Evolutionary conservation across 2,113 vertebrate genomes (phyloP), one percentile per base, ranked within the genome.

Genomic region (Pseudorasbora parva): DNA sequence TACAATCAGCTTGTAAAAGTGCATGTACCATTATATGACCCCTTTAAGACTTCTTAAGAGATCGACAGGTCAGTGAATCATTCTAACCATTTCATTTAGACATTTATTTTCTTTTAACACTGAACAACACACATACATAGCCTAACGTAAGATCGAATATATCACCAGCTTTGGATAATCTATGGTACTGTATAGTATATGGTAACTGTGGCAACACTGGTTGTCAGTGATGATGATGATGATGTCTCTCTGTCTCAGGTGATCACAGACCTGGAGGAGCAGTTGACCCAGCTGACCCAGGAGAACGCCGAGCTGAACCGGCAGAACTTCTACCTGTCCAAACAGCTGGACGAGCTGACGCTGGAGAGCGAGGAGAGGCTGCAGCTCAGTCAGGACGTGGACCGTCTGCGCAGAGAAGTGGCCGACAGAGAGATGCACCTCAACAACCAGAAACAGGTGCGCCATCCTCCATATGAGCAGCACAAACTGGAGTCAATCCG

Each of bases 271-370:
- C 93, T 99, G 92, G 98, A 99, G 92, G 97, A 99, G 87, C 98
- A 99, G 92, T 93, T 99, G 17, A 99, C 97, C 51, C 97, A 98
- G 92, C 94, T 99, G 89, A 99, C 94, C 30, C 97, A 99, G 91
- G 98, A 99, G 90, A 99, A 99, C 0, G 97, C 97, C 0, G 97
- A 99, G 90, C 92, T 99, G 90, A 99, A 99, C 94, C 96, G 96
- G 47, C 98, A 99, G 92, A 99, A 99, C 90, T 99, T 99, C 92
- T 99, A 97, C 92, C 91, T 99, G 84, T 97, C 96, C 91, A 99
- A 99, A 89, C 98, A 99, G 93, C 95, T 99, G 0, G 98, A 98
- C 0, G 98, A 99, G 89, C 96, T 96, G 9, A 97, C 97, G 0
- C 96, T 98, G 0, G 97, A 98, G 86, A 94, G 88, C 0, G 98